phyloP scores from a whole-genome alignment of 2,888 invertebrate species.

The Leptinotarsa rubiginosa region DNA sequence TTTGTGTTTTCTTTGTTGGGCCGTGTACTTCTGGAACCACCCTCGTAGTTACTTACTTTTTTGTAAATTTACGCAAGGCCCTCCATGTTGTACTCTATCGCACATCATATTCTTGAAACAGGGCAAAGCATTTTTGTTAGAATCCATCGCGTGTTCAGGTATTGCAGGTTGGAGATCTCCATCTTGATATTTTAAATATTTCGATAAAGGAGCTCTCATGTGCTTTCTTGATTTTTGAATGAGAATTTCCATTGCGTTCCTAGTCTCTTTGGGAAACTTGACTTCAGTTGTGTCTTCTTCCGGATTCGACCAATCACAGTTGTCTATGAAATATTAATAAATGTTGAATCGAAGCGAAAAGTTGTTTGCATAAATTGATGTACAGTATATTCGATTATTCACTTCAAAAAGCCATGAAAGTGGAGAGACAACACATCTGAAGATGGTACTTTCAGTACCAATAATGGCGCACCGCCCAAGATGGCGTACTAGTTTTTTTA shows the following conservation, averaged over 20 bases:
- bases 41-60: slow-evolving; percentile 22
- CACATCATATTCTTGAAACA: slow-evolving; percentile 27
- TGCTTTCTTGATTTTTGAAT: slow-evolving; percentile 29
- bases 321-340: slow-evolving; percentile 20
- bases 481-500: too few species aligned
- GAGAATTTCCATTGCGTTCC: slow-evolving; percentile 39
- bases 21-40: too few species aligned
- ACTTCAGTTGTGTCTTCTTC: slow-evolving; percentile 23
- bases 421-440: too few species aligned
- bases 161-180: slow-evolving; percentile 40
- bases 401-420: too few species aligned
- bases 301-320: slow-evolving; percentile 42
- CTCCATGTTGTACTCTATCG: slow-evolving; percentile 29
- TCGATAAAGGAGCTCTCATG: slow-evolving; percentile 35
- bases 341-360: not conserved
- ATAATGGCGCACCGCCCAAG: too few species aligned
- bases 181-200: slow-evolving; percentile 35
- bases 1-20: too few species aligned
- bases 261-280: slow-evolving; percentile 43
- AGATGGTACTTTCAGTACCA: too few species aligned
- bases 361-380: too few species aligned
- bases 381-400: too few species aligned
- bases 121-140: slow-evolving; percentile 14
- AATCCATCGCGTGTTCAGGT: slow-evolving; percentile 16
- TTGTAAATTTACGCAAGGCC: slow-evolving; percentile 21